Evolutionary conservation across 2,113 vertebrate species (phyloP).

Genomic region (Genyomyrus donnyi): DNA sequence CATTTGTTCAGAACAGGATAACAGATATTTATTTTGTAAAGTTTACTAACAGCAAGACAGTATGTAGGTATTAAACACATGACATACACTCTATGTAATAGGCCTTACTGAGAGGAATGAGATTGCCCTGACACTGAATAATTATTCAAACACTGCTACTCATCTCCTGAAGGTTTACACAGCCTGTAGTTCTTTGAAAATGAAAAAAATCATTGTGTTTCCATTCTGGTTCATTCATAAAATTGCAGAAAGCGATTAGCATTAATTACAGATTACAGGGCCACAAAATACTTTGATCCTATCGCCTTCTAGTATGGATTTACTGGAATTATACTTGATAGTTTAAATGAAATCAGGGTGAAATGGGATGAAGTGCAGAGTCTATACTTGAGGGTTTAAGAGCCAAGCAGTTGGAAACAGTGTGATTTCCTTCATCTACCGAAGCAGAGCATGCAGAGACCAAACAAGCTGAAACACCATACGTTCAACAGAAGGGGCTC

Average conservation of each 20-base stretch:
- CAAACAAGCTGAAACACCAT: background rate
- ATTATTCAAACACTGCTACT: background rate
- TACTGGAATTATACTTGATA: background rate
- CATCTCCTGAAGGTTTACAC: background rate
- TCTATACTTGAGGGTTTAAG: background rate
- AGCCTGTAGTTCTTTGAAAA: background rate
- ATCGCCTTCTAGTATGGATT: background rate
- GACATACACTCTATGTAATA: background rate
- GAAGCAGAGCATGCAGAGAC: background rate
- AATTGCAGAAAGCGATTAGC: background rate
- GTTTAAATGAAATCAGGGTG: background rate
- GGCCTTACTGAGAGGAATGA: background rate
- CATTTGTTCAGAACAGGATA: background rate
- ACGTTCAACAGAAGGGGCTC: background rate
- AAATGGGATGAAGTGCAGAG: background rate
- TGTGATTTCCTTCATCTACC: background rate
- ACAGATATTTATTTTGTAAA: background rate
- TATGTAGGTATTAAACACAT: background rate
- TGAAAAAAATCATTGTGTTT: background rate
- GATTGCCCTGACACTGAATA: background rate
- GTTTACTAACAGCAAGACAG: background rate
- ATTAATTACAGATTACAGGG: slow-evolving; percentile 5
- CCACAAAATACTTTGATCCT: background rate
- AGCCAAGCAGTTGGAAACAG: background rate
- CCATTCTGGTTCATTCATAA: background rate